Conservation (phyloP, 2,113 vertebrate species). For the Mystacornis crossleyi region DNA sequence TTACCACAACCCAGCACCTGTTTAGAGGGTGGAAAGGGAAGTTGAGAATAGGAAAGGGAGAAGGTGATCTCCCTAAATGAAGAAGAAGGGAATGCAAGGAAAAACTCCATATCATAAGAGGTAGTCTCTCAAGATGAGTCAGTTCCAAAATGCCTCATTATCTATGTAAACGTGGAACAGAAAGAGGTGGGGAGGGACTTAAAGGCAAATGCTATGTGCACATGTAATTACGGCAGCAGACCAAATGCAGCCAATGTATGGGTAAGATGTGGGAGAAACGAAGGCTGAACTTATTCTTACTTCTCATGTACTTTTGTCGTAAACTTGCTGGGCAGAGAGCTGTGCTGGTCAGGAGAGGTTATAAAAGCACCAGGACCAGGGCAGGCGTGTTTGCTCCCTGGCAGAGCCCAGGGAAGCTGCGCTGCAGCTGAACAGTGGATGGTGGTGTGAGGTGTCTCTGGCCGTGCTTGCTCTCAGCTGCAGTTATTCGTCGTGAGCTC, state of each 20-base stretch:
- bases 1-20: neutral
- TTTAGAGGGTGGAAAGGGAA: neutral
- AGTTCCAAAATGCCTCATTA: neutral
- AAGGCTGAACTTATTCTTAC: neutral
- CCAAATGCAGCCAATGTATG: neutral
- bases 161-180: rapidly evolving
- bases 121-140: neutral
- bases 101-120: neutral
- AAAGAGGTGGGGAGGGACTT: neutral
- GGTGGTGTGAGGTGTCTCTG: neutral
- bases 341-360: neutral
- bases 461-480: neutral
- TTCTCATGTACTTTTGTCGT: neutral
- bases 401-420: neutral
- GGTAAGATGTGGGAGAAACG: neutral
- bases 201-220: rapidly evolving
- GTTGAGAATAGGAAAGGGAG: neutral
- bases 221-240: neutral
- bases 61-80: neutral
- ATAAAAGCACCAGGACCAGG: neutral
- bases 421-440: rapidly evolving
- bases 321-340: neutral
- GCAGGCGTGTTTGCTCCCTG: rapidly evolving
- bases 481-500: neutral
- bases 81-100: neutral